These are phyloP conservation scores for Notodonta dromedarius DNA, from an alignment of 2,888 invertebrate genomes.

Conservation along the genomic window DNA sequence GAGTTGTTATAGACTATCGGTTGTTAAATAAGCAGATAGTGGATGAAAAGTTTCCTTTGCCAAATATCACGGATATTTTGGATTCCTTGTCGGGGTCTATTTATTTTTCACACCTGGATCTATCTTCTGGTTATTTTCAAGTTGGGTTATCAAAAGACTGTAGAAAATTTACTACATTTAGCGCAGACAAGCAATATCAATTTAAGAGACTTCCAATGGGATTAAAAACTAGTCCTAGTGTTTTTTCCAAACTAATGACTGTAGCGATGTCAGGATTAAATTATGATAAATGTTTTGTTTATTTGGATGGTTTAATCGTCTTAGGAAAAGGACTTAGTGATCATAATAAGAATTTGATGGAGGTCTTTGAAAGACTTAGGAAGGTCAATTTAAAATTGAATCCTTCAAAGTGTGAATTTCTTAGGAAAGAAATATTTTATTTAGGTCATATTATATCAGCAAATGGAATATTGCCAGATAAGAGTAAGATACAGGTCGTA, in stretches of 20 bases:
- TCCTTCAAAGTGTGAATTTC: conserved; percentile 1
- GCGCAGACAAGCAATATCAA: background rate
- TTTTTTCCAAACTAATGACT: background rate
- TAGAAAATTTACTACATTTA: background rate
- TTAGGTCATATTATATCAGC: background rate
- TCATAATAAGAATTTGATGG: background rate
- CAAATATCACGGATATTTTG: conserved; percentile 5
- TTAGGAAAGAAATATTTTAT: background rate
- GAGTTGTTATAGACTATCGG: conserved; percentile 16
- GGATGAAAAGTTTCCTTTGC: conserved; percentile 7
- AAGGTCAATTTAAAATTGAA: conserved; percentile 5
- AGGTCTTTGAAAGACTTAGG: background rate
- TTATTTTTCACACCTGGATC: conserved; percentile 4
- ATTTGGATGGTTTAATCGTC: background rate
- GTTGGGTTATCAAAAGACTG: background rate
- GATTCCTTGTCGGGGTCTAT: conserved; percentile 3
- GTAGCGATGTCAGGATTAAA: background rate
- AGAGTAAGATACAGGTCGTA: background rate
- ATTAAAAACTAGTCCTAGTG: background rate
- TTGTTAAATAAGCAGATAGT: conserved; percentile 4
- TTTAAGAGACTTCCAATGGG: conserved; percentile 1
- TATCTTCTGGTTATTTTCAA: background rate
- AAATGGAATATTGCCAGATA: background rate
- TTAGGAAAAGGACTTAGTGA: background rate
- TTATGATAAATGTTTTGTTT: conserved; percentile 2